A percentile compares a stretch with the other conserved stretches of the same genome.
These are phyloP conservation scores for Cryptoprocta ferox DNA, from an alignment of 2,797 vertebrate species.

Conservation along the genomic window DNA sequence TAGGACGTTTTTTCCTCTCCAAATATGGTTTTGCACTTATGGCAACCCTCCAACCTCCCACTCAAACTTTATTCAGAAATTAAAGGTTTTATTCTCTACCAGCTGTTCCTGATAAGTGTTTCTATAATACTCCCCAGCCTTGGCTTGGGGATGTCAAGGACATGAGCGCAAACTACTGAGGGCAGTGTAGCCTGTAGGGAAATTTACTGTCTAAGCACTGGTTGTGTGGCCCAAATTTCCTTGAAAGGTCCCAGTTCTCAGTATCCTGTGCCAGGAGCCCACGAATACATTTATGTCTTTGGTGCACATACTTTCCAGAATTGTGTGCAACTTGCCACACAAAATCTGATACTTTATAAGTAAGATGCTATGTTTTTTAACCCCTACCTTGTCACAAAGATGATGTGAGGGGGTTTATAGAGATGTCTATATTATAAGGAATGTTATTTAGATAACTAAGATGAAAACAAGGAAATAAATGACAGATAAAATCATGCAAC, in stretches of 20 bases:
- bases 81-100: conserved; percentile 12
- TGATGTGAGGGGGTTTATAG: neutral
- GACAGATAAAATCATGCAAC: neutral
- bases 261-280: neutral
- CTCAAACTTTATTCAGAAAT: conserved; percentile 78
- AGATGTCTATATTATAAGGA: neutral
- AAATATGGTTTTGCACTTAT: conserved; percentile 77
- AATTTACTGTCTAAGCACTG: neutral
- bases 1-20: conserved; percentile 82
- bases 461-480: neutral
- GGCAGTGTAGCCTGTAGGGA: neutral
- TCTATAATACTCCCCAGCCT: neutral
- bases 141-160: neutral
- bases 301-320: neutral
- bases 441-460: neutral
- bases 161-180: neutral
- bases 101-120: neutral
- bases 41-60: conserved; percentile 38
- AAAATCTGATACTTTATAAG: neutral
- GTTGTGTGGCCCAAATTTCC: neutral
- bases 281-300: neutral
- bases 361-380: neutral
- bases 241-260: neutral
- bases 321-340: neutral
- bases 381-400: neutral